phyloP scores from a whole-genome alignment of 2,888 invertebrate species.

The Anaspis maculata region DNA sequence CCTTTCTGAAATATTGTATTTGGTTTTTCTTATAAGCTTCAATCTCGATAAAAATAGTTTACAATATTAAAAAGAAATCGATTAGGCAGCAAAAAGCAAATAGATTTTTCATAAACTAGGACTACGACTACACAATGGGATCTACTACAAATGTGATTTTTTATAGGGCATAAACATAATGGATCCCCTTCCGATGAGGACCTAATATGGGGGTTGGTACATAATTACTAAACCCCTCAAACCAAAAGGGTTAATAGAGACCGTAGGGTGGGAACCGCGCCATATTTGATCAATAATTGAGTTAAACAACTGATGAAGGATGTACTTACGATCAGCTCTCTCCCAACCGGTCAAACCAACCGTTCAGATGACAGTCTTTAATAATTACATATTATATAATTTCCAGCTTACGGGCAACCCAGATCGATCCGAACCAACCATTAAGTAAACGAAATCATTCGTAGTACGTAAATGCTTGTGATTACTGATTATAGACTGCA shows the following conservation, averaged over 20 bases:
- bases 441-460: too few species aligned
- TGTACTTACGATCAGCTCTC: constrained; percentile 36
- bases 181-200: constrained; percentile 37
- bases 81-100: constrained; percentile 27
- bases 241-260: constrained; percentile 43
- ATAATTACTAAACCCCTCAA: constrained; percentile 42
- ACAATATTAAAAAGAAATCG: too few species aligned
- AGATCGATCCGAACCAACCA: too few species aligned
- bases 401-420: too few species aligned
- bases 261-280: constrained; percentile 42
- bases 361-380: constrained; percentile 8
- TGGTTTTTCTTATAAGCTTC: too few species aligned
- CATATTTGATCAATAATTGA: constrained; percentile 46
- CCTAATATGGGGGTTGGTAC: constrained; percentile 41
- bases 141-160: constrained; percentile 31
- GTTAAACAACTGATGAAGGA: constrained; percentile 43
- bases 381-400: too few species aligned
- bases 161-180: constrained; percentile 38
- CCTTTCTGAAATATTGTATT: too few species aligned
- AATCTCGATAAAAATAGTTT: too few species aligned
- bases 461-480: too few species aligned
- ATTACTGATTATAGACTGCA: too few species aligned
- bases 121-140: constrained; percentile 22
- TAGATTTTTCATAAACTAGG: constrained; percentile 26
- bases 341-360: constrained; percentile 23